Base-by-base conservation (phyloP, 2,797 vertebrate species). In the Galagoides demidoff region DNA sequence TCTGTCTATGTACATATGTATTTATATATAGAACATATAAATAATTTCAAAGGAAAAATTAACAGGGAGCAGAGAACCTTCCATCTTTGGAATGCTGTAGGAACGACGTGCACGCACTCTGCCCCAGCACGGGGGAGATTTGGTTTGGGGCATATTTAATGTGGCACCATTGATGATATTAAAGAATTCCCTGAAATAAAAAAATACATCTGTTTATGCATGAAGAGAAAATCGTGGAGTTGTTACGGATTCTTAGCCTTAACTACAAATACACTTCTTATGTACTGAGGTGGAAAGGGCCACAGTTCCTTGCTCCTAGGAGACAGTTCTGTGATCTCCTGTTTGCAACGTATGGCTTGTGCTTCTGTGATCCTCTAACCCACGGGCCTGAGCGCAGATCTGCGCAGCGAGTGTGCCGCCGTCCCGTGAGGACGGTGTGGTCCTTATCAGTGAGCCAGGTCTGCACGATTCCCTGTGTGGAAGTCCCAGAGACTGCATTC, bases 21-120 rank as follows among this genome's bases (percentile, higher is more conserved):
- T 97, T 98, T 98, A 98, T 98, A 98, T 97, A 98, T 94, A 97
- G 97, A 97, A 98, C 97, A 98, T 97, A 98, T 98, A 98, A 98
- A 98, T 98, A 98, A 98, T 94, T 76, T 88, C 64, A 81, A 96
- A 97, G 97, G 95, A 96, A 97, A 97, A 96, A 92, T 43, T 94
- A 96, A 97, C 97, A 95, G 90, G 92, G 97, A 97, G 94, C 93
- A 92, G 94, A 96, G 94, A 96, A 81, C 76, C 91, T 91, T 98
- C 96, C 96, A 79, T 98, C 98, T 98, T 98, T 98, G 98, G 98
- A 98, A 98, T 98, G 98, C 98, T 96, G 98, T 85, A 92, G 97
- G 96, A 88, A 95, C 88, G 92, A 92, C 74, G 25, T 84, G 23
- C 63, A 20, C 85, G 19, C 55, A 37, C 95, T 96, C 97, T 78